Evolutionary conservation across 2,888 invertebrate species (phyloP).

Genomic region (Lepidochrysops patricia): DNA sequence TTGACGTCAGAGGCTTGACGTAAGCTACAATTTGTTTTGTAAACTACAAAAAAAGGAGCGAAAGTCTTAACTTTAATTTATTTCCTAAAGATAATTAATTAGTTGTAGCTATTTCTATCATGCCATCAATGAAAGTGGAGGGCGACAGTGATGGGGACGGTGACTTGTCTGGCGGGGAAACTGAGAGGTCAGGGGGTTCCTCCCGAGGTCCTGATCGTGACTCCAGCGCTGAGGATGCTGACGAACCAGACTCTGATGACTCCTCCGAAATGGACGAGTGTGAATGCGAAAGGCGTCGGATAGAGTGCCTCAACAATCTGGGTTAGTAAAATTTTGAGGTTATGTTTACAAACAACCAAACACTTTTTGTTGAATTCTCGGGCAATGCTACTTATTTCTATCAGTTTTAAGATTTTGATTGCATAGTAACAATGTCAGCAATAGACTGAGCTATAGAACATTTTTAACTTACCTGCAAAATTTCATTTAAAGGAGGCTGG

Average conservation of each 20-base stretch:
- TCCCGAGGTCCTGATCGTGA: constrained; percentile 79
- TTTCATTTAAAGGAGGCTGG: background rate
- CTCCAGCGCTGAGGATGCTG: constrained; percentile 85
- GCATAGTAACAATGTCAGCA: too few species aligned
- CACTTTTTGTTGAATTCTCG: constrained; percentile 23
- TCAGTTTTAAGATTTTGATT: background rate
- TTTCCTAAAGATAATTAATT: background rate
- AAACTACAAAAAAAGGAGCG: constrained; percentile 20
- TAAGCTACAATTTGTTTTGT: constrained; percentile 14
- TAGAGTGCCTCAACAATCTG: constrained; percentile 89
- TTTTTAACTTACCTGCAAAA: background rate
- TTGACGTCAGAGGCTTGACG: constrained; percentile 19
- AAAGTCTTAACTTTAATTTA: constrained; percentile 16
- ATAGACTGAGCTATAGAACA: background rate
- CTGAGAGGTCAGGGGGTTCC: constrained; percentile 79
- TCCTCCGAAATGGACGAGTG: constrained; percentile 94
- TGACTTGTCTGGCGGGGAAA: constrained; percentile 81
- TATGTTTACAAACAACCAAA: constrained; percentile 67
- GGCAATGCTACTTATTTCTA: constrained; percentile 17
- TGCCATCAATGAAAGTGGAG: constrained; percentile 81
- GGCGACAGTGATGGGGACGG: constrained; percentile 77
- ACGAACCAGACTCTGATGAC: constrained; percentile 88
- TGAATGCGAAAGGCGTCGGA: constrained; percentile 88
- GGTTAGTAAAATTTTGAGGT: constrained; percentile 56
- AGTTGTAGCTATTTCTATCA: constrained; percentile 31